Percentiles rank a stretch among this genome's conserved stretches.
These are phyloP conservation scores for Peromyscus melanophrys DNA, from an alignment of 2,797 vertebrate genomes.

Conservation along the genomic window DNA sequence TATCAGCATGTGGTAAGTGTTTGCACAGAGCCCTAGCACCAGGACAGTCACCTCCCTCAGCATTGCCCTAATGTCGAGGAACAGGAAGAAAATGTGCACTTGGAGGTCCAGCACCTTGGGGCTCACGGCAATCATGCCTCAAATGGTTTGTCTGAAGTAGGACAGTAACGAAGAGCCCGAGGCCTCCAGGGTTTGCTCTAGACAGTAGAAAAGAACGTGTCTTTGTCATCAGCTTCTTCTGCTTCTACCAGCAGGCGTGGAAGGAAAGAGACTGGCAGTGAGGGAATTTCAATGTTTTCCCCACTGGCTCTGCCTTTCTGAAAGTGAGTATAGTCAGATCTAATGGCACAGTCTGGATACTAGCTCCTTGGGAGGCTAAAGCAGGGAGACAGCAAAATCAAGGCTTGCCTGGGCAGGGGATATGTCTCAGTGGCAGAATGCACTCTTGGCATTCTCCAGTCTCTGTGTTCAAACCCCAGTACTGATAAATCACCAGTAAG, in stretches of 20 bases:
- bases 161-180: not conserved
- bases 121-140: accelerated
- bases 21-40: not conserved
- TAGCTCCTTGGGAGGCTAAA: not conserved
- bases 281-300: not conserved
- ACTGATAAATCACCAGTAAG: not conserved
- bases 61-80: not conserved
- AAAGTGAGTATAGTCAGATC: not conserved
- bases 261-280: not conserved
- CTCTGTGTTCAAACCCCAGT: not conserved
- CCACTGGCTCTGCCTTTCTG: not conserved
- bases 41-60: not conserved
- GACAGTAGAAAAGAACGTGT: not conserved
- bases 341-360: not conserved
- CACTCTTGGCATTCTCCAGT: too few relatives aligned
- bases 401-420: not conserved
- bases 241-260: not conserved
- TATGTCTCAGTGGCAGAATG: not conserved
- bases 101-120: not conserved
- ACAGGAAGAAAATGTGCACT: accelerated
- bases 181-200: not conserved
- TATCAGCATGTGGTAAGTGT: not conserved
- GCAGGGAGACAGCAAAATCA: not conserved
- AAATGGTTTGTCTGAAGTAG: not conserved
- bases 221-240: not conserved